Evolutionary conservation across 92 coral and sea anemone genomes (phyloP).

Genomic region (Zoanthus solanderi): DNA sequence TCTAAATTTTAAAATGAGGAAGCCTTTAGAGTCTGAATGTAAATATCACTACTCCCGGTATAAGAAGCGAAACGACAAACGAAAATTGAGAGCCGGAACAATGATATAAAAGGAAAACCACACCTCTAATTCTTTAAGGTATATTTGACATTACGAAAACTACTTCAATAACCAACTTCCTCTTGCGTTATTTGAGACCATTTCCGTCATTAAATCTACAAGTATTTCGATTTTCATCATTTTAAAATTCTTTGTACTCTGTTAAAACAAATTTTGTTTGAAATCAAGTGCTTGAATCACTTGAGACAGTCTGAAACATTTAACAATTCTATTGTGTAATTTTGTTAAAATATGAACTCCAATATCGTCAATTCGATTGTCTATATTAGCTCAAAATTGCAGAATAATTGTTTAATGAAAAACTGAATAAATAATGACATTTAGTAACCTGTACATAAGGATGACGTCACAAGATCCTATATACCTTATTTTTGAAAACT

Average conservation of each 20-base stretch:
- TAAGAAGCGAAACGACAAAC: background rate
- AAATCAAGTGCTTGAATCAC: background rate
- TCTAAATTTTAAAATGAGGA: background rate
- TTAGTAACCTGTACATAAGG: no score
- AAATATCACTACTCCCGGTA: background rate
- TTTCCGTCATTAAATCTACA: background rate
- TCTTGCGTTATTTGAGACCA: background rate
- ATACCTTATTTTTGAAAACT: no score
- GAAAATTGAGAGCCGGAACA: background rate
- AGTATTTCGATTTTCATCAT: background rate
- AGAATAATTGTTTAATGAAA: no score
- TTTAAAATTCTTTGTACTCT: background rate
- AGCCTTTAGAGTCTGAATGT: background rate
- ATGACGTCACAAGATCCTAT: no score
- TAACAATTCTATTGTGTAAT: background rate
- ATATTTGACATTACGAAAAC: background rate
- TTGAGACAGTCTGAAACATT: background rate
- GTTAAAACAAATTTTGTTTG: background rate
- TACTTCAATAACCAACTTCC: background rate
- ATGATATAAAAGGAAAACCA: background rate
- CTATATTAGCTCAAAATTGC: no score
- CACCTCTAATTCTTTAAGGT: background rate
- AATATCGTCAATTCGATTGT: background rate
- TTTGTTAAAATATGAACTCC: background rate
- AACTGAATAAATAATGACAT: no score